Evolutionary conservation across 2,888 invertebrate genomes (phyloP), one percentile per base, ranked within the genome.

Genomic region (Prosapia bicincta): DNA sequence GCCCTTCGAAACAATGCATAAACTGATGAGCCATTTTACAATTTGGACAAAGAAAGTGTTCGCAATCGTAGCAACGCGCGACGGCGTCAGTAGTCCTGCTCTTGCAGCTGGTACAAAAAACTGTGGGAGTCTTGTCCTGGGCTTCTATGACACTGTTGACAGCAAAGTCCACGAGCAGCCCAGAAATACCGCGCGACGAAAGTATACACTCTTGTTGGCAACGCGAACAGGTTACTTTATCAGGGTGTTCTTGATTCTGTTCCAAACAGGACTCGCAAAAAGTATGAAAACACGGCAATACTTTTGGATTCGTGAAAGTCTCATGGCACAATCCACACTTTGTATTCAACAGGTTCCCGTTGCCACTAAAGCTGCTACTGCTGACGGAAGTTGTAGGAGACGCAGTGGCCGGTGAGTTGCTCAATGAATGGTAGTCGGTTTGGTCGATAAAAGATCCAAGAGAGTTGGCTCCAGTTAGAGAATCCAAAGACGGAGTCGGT

Each of bases 21-120:
- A 95, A 97, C 87, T 98, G 96, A 87, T 99, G 99, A 79, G 98
- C 98, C 92, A 97, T 97, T 83, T 97, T 96, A 90, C 99, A 99
- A 85, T 97, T 97, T 77, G 95, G 92, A 87, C 99, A 99, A 81
- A 99, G 90, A 85, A 94, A 96, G 85, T 97, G 97, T 83, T 95
- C 94, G 86, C 99, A 99, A 86, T 98, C 98, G 83, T 96, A 93
- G 86, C 98, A 98, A 84, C 96, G 94, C 78, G 97, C 97, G 76
- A 97, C 95, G 69, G 98, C 98, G 90, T 93, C 94, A 24, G 95
- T 92, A 85, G 97, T 95, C 85, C 94, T 95, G 81, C 95, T 95
- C 86, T 98, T 98, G 89, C 99, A 99, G 83, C 97, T 97, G 81
- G 97, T 98, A 88, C 98, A 98, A 82, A 92, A 92, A 32, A 89